Evolutionary conservation across 2,797 vertebrate genomes (phyloP), one percentile per base, ranked within the genome.

Genomic region (Parotocinclus haroldoi): DNA sequence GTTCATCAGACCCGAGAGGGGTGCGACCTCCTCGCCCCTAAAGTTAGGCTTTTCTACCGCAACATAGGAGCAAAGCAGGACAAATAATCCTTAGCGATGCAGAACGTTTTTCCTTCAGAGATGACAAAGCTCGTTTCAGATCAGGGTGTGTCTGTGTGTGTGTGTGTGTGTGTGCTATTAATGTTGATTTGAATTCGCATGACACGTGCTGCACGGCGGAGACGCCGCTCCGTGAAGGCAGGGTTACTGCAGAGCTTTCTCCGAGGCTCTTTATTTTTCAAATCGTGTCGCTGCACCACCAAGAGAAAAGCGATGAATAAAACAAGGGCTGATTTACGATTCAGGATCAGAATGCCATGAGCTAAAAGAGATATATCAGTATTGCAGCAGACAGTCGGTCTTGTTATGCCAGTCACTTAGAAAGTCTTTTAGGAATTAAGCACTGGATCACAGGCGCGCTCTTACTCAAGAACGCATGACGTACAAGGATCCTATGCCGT

Each of bases 301-400:
- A 36, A 40, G 48, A 53, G 57, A 63, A 17, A 18, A 46, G 63
- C 51, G 42, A 62, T 64, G 60, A 64, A 59, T 73, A 49, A 73
- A 68, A 64, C 42, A 71, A 45, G 14, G 39, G 19, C 27, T 49
- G 45, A 48, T 64, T 27, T 66, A 40, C 36, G 10, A 38, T 36
- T 11, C 14, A 42, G 37, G 56, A 57, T 68, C 17, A 1, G 10
- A 59, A 19, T 37, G 40, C 50, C 50, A 60, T 18, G 11, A 58
- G 45, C 52, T 39, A 10, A 49, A 61, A 11, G 11, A n/a, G 17
- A 42, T 53, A 54, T 18, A 54, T 66, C 14, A 40, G 46, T 42
- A 40, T 19, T 19, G 37, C 12, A 12, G 1, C 14, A 46, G 10
- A 10, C 27, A n/a, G 37, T 19, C 8, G 27, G 39, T 57, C 42